Evolutionary conservation across 2,888 invertebrate genomes (phyloP).

Genomic region (Campoletis raptor): DNA sequence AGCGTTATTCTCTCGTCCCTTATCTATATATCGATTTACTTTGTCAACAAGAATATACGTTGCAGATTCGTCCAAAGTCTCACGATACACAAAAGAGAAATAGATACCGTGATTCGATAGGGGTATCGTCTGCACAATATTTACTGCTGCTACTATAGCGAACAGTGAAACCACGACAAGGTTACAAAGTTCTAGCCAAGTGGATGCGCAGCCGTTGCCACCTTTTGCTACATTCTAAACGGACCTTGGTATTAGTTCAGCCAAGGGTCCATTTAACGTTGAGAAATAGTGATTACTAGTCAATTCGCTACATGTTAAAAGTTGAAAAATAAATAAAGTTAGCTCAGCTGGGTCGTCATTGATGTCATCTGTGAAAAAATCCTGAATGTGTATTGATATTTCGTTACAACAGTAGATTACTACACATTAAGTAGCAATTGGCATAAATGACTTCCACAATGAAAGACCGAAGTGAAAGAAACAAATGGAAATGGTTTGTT

Average conservation of each 20-base stretch:
- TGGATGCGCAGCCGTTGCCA: constrained; percentile 24
- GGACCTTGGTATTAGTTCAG: not conserved
- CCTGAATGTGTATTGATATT: not conserved
- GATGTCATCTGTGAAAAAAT: not conserved
- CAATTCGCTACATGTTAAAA: no score
- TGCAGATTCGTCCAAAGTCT: constrained; percentile 32
- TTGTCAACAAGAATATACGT: constrained; percentile 69
- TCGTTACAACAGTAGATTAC: not conserved
- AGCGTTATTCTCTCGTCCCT: not conserved
- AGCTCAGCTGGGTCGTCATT: not conserved
- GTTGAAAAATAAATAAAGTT: not conserved
- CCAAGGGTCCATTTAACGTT: not conserved
- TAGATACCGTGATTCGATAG: constrained; percentile 17
- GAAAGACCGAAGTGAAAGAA: not conserved
- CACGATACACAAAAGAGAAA: constrained; percentile 44
- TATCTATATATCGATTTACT: constrained; percentile 74
- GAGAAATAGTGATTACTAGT: not conserved
- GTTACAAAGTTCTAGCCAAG: constrained; percentile 39
- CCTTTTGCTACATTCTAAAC: not conserved
- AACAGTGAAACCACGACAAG: not conserved
- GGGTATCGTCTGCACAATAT: not conserved
- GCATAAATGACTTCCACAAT: not conserved
- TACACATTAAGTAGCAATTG: not conserved
- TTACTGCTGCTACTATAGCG: constrained; percentile 3
- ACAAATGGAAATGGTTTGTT: not conserved